Evolutionary conservation across 2,888 invertebrate genomes (phyloP).

Genomic region (Diarsia dahlii): DNA sequence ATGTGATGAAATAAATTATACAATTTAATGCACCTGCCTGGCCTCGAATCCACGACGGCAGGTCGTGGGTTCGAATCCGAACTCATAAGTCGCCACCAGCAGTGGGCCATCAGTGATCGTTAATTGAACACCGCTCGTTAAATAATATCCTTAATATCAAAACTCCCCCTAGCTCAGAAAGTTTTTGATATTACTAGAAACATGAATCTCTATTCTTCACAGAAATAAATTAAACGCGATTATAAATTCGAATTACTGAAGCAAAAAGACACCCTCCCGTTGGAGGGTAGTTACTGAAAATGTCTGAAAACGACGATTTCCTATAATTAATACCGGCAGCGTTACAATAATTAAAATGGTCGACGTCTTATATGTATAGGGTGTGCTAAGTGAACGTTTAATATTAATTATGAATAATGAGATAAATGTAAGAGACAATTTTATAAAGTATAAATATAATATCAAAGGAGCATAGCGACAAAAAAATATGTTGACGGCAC

Average conservation of each 20-base stretch:
- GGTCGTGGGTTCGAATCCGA: too few relatives aligned
- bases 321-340: constrained; percentile 53
- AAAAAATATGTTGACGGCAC: too few relatives aligned
- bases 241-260: constrained; percentile 43
- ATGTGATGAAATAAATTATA: too few relatives aligned
- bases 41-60: too few relatives aligned
- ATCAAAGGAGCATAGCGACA: background rate
- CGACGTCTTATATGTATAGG: constrained; percentile 26
- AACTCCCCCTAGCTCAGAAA: background rate
- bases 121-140: background rate
- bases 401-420: background rate
- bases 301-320: constrained; percentile 53
- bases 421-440: background rate
- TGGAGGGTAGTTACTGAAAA: constrained; percentile 31
- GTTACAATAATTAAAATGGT: constrained; percentile 59
- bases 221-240: constrained; percentile 39
- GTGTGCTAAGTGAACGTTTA: constrained; percentile 1
- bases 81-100: too few relatives aligned
- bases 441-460: too few relatives aligned
- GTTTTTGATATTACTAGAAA: constrained; percentile 8
- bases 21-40: too few relatives aligned
- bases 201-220: constrained; percentile 13
- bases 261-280: constrained; percentile 32
- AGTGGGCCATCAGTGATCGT: too few relatives aligned
- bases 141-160: background rate